Base-by-base conservation (phyloP, 2,797 vertebrate genomes). In the Parotocinclus haroldoi region DNA sequence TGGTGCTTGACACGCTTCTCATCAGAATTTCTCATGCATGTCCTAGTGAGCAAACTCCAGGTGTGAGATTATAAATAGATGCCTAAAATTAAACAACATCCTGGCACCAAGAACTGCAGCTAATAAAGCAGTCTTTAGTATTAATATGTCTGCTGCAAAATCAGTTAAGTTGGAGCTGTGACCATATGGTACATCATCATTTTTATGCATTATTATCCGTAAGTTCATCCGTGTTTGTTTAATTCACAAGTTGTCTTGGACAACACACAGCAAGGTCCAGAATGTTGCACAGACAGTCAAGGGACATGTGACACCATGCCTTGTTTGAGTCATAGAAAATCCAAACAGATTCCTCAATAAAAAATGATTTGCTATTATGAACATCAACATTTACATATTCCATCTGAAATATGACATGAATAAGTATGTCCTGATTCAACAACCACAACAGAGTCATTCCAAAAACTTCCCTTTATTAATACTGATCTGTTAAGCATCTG, bases 141-240 rank as follows among this genome's bases (percentile, higher is more conserved):
- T 59, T n/a, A 48, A 4, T 55, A 10, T 37, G n/a, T 36, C 44
- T 65, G 44, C 17, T 27, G 27, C 27, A 9, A 55, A 46, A 7
- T 18, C 7, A 12, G 58, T 13, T 38, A 7, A 19, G 55, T 19
- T n/a, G 57, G 11, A n/a, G 14, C 48, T 53, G 18, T 1, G 3
- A 46, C 57, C 69, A 56, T 72, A 66, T 56, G 69, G 69, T 7
- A 46, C 54, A 36, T 50, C 11, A 50, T 53, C 49, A 53, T 59
- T 46, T 66, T 52, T 39, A 64, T 71, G 68, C 55, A 52, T 50
- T 42, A 18, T 59, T 64, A 59, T 53, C 48, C 55, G 4, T 64
- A 54, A 52, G 17, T n/a, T 59, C 38, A 52, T 71, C 50, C n/a
- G 19, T 16, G n/a, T 1, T 52, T 16, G 48, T 17, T 51, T 46